phyloP scores from a whole-genome alignment of 2,113 vertebrate species.

The Hucho hucho region DNA sequence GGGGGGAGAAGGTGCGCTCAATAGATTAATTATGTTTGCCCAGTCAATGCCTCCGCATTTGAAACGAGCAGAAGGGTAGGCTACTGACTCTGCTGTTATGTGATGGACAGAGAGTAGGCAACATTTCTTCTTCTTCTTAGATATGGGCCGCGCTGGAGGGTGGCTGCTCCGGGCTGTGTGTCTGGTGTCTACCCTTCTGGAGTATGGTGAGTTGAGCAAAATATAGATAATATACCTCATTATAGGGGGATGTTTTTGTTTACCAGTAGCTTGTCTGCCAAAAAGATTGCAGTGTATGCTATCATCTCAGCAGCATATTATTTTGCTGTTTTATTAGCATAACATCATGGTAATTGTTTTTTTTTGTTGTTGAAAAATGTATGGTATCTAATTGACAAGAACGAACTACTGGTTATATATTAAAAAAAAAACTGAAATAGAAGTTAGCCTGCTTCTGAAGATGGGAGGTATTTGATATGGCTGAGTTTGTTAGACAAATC shows the following conservation, averaged over 20 bases:
- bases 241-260: too few relatives aligned
- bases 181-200: constrained; percentile 44
- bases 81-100: constrained; percentile 3
- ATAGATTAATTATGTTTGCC: constrained; percentile 69
- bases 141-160: constrained; percentile 59
- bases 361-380: too few relatives aligned
- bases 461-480: neutral
- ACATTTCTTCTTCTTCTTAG: constrained; percentile 27
- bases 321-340: too few relatives aligned
- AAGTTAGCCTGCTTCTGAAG: neutral
- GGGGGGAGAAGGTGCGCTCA: constrained; percentile 20
- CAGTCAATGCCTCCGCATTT: constrained; percentile 35
- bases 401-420: too few relatives aligned
- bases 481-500: neutral
- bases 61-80: neutral
- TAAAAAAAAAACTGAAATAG: neutral
- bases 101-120: constrained; percentile 16
- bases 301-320: too few relatives aligned
- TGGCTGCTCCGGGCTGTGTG: constrained; percentile 57
- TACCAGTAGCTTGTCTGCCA: too few relatives aligned
- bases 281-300: too few relatives aligned
- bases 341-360: too few relatives aligned
- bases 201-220: constrained; percentile 61
- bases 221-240: too few relatives aligned
- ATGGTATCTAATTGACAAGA: neutral